Conservation (phyloP, 2,113 vertebrate genomes). For the Pitta sordida region DNA sequence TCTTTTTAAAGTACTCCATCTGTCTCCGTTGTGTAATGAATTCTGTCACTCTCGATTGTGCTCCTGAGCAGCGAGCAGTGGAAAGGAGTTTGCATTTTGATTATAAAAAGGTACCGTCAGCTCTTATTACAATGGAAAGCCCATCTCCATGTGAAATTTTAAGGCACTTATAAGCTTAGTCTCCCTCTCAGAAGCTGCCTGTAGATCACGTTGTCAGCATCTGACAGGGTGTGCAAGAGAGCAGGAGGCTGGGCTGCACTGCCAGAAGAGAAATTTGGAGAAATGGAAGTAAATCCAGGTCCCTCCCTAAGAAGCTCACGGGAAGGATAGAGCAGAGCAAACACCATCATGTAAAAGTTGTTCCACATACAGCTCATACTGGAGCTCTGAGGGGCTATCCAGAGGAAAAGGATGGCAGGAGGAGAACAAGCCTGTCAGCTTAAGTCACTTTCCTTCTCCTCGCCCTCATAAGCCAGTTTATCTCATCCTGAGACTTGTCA, state of each 20-base stretch:
- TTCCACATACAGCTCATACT: background rate
- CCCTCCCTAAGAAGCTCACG: slow-evolving; percentile 1
- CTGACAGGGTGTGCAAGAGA: background rate
- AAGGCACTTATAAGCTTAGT: slow-evolving; percentile 64
- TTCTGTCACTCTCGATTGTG: slow-evolving; percentile 72
- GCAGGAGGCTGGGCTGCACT: background rate
- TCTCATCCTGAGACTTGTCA: slow-evolving; percentile 45
- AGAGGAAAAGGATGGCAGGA: background rate
- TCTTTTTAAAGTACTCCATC: slow-evolving; percentile 61
- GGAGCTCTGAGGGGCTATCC: background rate
- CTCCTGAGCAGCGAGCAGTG: slow-evolving; percentile 25
- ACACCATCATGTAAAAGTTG: background rate
- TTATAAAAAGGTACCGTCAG: slow-evolving; percentile 64
- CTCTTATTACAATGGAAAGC: slow-evolving; percentile 64
- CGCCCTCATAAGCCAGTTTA: slow-evolving; percentile 18
- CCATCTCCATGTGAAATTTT: slow-evolving; percentile 52
- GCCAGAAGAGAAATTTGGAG: background rate
- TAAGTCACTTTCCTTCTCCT: slow-evolving; percentile 15
- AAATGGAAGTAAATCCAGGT: slow-evolving; percentile 15
- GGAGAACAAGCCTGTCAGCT: slow-evolving; percentile 30
- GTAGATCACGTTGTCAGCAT: slow-evolving; percentile 30
- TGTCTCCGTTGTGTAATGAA: slow-evolving; percentile 64
- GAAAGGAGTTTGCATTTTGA: slow-evolving; percentile 64
- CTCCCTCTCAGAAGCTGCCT: background rate
- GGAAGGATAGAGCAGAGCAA: background rate